These are phyloP conservation scores for Planiliza haematocheilus DNA, from an alignment of 2,113 vertebrate species.

Conservation along the genomic window DNA sequence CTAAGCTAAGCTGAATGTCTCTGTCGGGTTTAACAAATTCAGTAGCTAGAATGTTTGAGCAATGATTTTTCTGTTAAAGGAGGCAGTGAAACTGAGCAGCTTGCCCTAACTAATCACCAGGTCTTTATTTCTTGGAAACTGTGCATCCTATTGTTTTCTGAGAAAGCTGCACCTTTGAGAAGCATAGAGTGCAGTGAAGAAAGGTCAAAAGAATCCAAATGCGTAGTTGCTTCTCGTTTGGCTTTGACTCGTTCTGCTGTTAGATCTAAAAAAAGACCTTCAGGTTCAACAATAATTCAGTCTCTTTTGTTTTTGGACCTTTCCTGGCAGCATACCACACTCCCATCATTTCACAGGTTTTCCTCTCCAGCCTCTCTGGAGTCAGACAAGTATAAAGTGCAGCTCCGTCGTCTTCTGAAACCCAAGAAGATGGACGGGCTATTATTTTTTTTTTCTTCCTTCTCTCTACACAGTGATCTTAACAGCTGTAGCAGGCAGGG, in stretches of 20 bases:
- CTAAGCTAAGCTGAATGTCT: no score
- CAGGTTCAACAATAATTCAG: slow-evolving; percentile 26
- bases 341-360: slow-evolving; percentile 41
- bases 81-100: no score
- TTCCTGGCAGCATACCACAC: slow-evolving; percentile 6
- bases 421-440: background rate
- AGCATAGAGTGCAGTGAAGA: no score
- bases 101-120: no score
- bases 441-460: background rate
- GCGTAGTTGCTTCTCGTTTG: background rate
- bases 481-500: slow-evolving; percentile 47
- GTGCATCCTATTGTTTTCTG: no score
- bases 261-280: slow-evolving; percentile 25
- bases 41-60: no score
- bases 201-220: no score
- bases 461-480: slow-evolving; percentile 19
- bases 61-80: no score
- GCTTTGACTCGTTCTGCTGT: background rate
- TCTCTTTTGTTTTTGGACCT: slow-evolving; percentile 19
- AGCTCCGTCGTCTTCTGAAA: slow-evolving; percentile 58
- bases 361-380: slow-evolving; percentile 6
- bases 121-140: no score
- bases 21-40: no score
- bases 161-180: no score
- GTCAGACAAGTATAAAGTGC: slow-evolving; percentile 6